Base-by-base conservation (phyloP, 2,797 vertebrate species). In the Dendrocincla fuliginosa region DNA sequence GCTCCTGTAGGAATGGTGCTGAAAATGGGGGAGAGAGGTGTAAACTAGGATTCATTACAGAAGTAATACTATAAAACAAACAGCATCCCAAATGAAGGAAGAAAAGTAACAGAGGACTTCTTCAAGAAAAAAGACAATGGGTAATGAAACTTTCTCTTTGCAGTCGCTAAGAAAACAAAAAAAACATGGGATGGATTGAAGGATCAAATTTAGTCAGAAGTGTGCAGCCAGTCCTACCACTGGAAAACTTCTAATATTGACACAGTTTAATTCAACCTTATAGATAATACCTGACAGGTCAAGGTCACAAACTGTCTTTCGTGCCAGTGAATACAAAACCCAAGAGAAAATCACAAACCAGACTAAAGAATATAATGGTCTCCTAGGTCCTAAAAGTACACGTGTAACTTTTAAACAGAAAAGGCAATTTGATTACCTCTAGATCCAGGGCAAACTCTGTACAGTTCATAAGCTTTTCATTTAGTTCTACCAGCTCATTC, bases 1-100 rank as follows among this genome's bases (percentile, higher is more conserved):
- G 92, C 98, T 99, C 93, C 99, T 97, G 96, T 99, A 99, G 41
- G 99, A 99, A 96, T 99, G 99, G 91, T 99, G 99, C 99, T 99
- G 95, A 4, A 49, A 50, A n/a, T 5, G 67, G 0, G 13, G 53
- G 13, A n/a, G 23, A 60, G 56, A 63, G 50, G 49, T 8, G 13
- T 37, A 39, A 89, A 25, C 33, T 18, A 41, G 33, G 32, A 56
- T 32, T 23, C 15, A 20, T 20, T 49, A 56, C 60, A 77, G 19
- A 75, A 86, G 24, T 24, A 67, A 67, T 17, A 10, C 13, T 53
- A 20, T 11, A 76, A 82, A 89, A 32, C 28, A 74, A 79, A 78
- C 16, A 78, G 52, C 39, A 60, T 2, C 15, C 13, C 30, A 84
- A 53, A 53, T 8, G 20, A 74, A 71, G 35, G 44, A 47, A 61